Evolutionary conservation across 2,113 vertebrate genomes (phyloP).

Genomic region (Bettongia penicillata): DNA sequence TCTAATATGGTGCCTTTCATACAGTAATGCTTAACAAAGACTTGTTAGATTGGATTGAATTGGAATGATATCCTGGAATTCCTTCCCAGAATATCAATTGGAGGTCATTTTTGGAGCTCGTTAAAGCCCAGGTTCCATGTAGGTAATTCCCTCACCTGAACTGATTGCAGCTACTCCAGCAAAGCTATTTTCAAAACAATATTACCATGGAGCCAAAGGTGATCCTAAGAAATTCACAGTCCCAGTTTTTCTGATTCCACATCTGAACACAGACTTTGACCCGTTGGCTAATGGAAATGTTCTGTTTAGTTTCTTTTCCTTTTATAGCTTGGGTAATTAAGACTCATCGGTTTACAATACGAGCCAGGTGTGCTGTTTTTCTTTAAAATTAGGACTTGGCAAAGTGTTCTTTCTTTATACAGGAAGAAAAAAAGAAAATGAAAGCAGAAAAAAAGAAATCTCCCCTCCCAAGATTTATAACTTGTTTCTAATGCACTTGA

Average conservation of each 20-base stretch:
- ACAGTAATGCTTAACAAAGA: not conserved
- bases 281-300: not conserved
- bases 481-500: conserved; percentile 14
- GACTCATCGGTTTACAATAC: not conserved
- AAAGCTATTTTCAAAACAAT: not conserved
- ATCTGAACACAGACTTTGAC: not conserved
- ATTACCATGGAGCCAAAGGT: not conserved
- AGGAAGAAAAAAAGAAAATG: not conserved
- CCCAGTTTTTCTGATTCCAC: not conserved
- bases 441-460: conserved; percentile 3
- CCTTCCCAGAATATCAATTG: not conserved
- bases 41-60: not conserved
- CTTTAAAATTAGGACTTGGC: conserved; percentile 30
- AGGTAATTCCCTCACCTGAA: not conserved
- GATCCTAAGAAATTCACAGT: not conserved
- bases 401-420: conserved; percentile 27
- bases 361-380: conserved; percentile 3
- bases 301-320: conserved; percentile 19
- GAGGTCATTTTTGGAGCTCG: not conserved
- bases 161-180: not conserved
- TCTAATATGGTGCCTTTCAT: not conserved
- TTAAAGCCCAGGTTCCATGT: not conserved
- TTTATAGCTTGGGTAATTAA: conserved; percentile 16
- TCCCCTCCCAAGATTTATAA: conserved; percentile 37
- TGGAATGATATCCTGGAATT: not conserved